phyloP scores from a whole-genome alignment of 2,797 vertebrate genomes.

The Coluber constrictor region DNA sequence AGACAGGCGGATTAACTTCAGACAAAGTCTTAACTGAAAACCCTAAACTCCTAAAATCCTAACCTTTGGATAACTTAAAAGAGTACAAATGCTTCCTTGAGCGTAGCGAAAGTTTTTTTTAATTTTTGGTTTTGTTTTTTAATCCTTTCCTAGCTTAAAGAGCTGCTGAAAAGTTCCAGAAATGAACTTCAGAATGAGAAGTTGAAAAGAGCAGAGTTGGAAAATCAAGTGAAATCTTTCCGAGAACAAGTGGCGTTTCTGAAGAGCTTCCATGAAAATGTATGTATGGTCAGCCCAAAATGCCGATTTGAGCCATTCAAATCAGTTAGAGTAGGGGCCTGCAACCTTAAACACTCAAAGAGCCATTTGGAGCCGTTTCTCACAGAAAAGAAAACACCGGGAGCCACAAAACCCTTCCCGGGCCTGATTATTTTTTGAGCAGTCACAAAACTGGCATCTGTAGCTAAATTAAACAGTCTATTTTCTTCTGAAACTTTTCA shows the following conservation, averaged over 20 bases:
- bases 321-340: no score
- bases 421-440: no score
- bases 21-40: not conserved
- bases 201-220: slow-evolving; percentile 75
- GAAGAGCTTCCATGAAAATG: slow-evolving; percentile 76
- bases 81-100: not conserved
- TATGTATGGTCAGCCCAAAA: slow-evolving; percentile 58
- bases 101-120: not conserved
- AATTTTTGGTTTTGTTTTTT: not conserved
- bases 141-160: slow-evolving; percentile 63
- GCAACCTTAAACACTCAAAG: no score
- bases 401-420: no score
- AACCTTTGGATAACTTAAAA: not conserved
- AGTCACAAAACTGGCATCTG: no score
- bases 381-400: no score
- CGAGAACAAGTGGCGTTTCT: slow-evolving; percentile 81
- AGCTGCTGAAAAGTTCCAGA: slow-evolving; percentile 68
- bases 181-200: slow-evolving; percentile 77
- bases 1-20: not conserved
- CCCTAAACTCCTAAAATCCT: not conserved
- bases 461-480: no score
- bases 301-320: slow-evolving; percentile 32
- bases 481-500: no score
- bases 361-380: no score
- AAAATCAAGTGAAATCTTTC: slow-evolving; percentile 79